Conservation (phyloP, 2,113 vertebrate species). For the Pteropus alecto region DNA sequence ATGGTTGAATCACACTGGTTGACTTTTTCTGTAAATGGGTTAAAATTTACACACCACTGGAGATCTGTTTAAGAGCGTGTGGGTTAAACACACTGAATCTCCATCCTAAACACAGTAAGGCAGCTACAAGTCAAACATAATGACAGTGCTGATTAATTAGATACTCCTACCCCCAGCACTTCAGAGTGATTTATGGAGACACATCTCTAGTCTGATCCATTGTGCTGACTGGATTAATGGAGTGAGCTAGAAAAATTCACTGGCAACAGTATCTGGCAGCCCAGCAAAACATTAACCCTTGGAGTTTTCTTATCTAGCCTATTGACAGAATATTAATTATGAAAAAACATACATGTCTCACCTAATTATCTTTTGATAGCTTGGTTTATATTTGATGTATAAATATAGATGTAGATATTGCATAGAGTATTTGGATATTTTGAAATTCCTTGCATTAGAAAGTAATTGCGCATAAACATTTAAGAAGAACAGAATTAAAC, state of each 20-base stretch:
- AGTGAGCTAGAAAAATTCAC: conserved; percentile 86
- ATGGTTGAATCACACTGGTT: background rate
- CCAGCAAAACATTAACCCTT: conserved; percentile 85
- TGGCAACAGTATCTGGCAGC: conserved; percentile 82
- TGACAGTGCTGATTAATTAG: conserved; percentile 92
- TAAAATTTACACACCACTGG: conserved; percentile 82
- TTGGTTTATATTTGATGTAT: conserved; percentile 79
- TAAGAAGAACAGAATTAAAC: conserved; percentile 72
- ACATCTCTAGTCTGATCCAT: conserved; percentile 88
- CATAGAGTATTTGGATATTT: conserved; percentile 75
- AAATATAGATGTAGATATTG: conserved; percentile 54
- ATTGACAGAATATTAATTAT: conserved; percentile 90
- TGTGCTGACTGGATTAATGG: conserved; percentile 90
- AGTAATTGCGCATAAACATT: conserved; percentile 79
- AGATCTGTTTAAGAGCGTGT: conserved; percentile 84
- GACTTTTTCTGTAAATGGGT: conserved; percentile 78
- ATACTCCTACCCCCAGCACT: conserved; percentile 87
- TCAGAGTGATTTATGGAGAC: conserved; percentile 91
- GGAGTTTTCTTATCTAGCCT: conserved; percentile 85
- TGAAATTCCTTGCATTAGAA: conserved; percentile 77
- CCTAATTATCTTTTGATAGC: conserved; percentile 86
- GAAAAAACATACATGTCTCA: conserved; percentile 84
- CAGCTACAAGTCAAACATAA: conserved; percentile 92
- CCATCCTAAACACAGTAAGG: conserved; percentile 87
- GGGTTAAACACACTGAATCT: conserved; percentile 88